These are phyloP conservation scores for Troides aeacus DNA, from an alignment of 2,888 invertebrate genomes.

Conservation along the genomic window DNA sequence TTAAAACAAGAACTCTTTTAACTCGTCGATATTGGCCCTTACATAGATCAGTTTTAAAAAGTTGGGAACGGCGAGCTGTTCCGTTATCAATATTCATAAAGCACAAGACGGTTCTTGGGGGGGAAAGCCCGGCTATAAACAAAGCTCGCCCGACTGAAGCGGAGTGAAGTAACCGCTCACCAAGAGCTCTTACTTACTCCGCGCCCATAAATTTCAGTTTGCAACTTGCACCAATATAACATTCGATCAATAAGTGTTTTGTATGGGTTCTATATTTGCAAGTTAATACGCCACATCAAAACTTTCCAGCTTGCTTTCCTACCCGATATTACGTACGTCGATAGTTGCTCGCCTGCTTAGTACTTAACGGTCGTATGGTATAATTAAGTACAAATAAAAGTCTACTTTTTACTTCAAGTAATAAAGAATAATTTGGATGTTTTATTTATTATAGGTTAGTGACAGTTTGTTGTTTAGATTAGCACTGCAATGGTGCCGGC, in stretches of 20 bases:
- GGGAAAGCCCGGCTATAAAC: conserved; percentile 73
- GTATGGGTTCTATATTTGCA: conserved; percentile 78
- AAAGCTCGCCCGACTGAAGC: conserved; percentile 59
- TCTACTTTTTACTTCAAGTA: conserved; percentile 17
- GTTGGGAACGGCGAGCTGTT: conserved; percentile 59
- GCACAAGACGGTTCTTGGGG: conserved; percentile 57
- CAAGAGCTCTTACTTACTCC: conserved; percentile 61
- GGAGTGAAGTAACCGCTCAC: conserved; percentile 59
- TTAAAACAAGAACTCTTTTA: conserved; percentile 32
- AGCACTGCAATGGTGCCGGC: conserved; percentile 46
- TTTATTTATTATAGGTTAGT: conserved; percentile 25
- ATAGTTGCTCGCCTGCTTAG: conserved; percentile 31
- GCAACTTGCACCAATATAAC: conserved; percentile 72
- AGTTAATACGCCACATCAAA: conserved; percentile 74
- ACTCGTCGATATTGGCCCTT: conserved; percentile 53
- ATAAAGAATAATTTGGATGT: conserved; percentile 14
- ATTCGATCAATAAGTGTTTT: conserved; percentile 78
- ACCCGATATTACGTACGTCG: conserved; percentile 67
- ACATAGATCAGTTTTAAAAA: conserved; percentile 64
- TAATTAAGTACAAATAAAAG: neutral
- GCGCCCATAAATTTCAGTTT: conserved; percentile 77
- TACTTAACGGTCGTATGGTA: conserved; percentile 4
- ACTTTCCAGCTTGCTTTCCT: conserved; percentile 62
- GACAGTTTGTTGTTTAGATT: conserved; percentile 32
- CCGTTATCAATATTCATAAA: conserved; percentile 76